These are phyloP conservation scores for Drosophila suzukii DNA, from an alignment of 1,140 invertebrate species.

Conservation along the genomic window DNA sequence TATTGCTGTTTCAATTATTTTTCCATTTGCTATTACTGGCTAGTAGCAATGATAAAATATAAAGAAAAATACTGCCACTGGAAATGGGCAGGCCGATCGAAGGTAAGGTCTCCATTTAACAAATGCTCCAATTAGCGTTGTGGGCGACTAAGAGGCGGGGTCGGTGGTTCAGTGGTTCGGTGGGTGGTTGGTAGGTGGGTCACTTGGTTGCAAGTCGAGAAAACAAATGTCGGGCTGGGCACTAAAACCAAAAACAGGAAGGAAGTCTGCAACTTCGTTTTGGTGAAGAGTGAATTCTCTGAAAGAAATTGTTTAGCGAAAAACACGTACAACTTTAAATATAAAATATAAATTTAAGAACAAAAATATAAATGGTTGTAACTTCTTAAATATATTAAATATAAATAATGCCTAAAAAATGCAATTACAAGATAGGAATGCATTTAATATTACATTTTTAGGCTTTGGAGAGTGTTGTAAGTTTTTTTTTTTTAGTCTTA, in stretches of 20 bases:
- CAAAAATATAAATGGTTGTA: too few relatives aligned
- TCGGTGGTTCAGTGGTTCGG: not conserved
- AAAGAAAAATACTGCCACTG: slow-evolving; percentile 10
- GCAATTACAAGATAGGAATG: too few relatives aligned
- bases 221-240: slow-evolving; percentile 15
- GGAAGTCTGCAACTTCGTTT: not conserved
- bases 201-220: not conserved
- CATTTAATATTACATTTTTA: too few relatives aligned
- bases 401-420: too few relatives aligned
- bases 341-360: too few relatives aligned
- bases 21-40: slow-evolving; percentile 9
- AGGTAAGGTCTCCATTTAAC: slow-evolving; percentile 47
- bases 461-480: not conserved
- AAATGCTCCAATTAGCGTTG: slow-evolving; percentile 65
- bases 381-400: too few relatives aligned
- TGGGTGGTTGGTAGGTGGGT: slow-evolving; percentile 1
- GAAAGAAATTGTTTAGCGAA: not conserved
- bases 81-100: slow-evolving; percentile 14
- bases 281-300: not conserved
- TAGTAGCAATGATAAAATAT: slow-evolving; percentile 26
- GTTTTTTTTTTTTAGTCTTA: too few relatives aligned
- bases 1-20: not conserved
- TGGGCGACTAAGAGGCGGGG: slow-evolving; percentile 12
- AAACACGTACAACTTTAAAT: too few relatives aligned
- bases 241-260: slow-evolving; percentile 9